A percentile compares a stretch with the other conserved stretches of the same genome.
phyloP scores from a whole-genome alignment of 1,140 invertebrate genomes.

The Papilio polyxenes region DNA sequence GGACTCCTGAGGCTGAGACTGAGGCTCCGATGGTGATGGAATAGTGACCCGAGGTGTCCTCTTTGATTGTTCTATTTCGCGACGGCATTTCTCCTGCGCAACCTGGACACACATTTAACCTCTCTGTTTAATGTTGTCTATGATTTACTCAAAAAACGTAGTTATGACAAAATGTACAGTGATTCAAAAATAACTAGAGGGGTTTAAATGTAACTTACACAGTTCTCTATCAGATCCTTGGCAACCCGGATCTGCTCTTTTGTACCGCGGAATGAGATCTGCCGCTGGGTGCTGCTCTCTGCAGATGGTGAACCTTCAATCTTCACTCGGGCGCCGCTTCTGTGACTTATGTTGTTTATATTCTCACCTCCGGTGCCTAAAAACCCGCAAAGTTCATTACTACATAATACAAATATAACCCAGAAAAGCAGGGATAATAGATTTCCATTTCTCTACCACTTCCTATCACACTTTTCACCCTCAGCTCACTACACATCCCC shows the following conservation, averaged over 20 bases:
- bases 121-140: no score
- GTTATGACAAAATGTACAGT: no score
- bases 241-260: slow-evolving; percentile 78
- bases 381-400: slow-evolving; percentile 28
- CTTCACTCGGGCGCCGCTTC: slow-evolving; percentile 84
- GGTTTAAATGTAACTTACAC: slow-evolving; percentile 51
- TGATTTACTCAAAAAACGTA: no score
- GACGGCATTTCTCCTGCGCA: slow-evolving; percentile 65
- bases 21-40: slow-evolving; percentile 37
- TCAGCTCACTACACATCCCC: neutral
- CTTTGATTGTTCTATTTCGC: slow-evolving; percentile 70
- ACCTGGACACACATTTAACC: slow-evolving; percentile 57
- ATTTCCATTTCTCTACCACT: neutral
- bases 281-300: slow-evolving; percentile 52
- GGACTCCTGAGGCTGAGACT: slow-evolving; percentile 41
- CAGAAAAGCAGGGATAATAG: neutral
- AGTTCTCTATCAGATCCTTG: slow-evolving; percentile 59
- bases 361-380: slow-evolving; percentile 84
- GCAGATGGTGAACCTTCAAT: slow-evolving; percentile 63
- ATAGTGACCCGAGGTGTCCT: slow-evolving; percentile 62
- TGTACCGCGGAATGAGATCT: slow-evolving; percentile 76
- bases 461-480: no score
- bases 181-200: no score
- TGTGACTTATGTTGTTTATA: slow-evolving; percentile 85
- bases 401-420: neutral